Evolutionary conservation across 2,888 invertebrate genomes (phyloP), one percentile per base, ranked within the genome.

Genomic region (Diarsia mendica): DNA sequence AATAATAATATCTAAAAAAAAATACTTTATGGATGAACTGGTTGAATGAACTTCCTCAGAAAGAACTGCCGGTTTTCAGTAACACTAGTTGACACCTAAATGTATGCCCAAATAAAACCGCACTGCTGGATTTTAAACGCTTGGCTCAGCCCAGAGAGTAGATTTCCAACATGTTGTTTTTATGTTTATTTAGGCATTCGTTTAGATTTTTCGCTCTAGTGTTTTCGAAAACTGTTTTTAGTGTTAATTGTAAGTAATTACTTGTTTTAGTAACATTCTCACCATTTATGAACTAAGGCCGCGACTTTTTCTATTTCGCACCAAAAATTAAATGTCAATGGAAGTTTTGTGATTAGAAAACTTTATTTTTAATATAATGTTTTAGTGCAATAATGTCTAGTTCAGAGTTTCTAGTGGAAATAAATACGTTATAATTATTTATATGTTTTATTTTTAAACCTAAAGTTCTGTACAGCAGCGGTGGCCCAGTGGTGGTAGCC

Each of bases 351-450:
- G 87, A 87, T 85, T 86, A 86, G 86, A 86, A 88, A 83, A 85
- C 73, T 87, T 88, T 88, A 87, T 87, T 88, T 86, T 86, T 87
- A 86, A 83, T 86, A 83, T 85, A 83, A 88, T 89, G 84, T 89
- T 89, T 91, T 90, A 93, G 92, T 93, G 93, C 92, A 93, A 93
- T 93, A 90, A 91, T 89, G 83, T 92, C 92, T 93, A 93, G 91
- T 91, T 92, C 91, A 90, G 89, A 90, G 86, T 89, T 92, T 91
- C 88, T 91, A 92, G 91, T 91, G 89, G 88, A 88, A 91, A 90
- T 91, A 91, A 91, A 92, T 89, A 89, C 83, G 88, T 91, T 92
- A 91, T 89, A 85, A 90, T 88, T 83, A 88, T 70, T 82, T 82
- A 66, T 75, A 70, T 46, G 10, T 87, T 85, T 87, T 78, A 66